Evolutionary conservation across 2,113 vertebrate species (phyloP).

Genomic region (Sialia sialis): DNA sequence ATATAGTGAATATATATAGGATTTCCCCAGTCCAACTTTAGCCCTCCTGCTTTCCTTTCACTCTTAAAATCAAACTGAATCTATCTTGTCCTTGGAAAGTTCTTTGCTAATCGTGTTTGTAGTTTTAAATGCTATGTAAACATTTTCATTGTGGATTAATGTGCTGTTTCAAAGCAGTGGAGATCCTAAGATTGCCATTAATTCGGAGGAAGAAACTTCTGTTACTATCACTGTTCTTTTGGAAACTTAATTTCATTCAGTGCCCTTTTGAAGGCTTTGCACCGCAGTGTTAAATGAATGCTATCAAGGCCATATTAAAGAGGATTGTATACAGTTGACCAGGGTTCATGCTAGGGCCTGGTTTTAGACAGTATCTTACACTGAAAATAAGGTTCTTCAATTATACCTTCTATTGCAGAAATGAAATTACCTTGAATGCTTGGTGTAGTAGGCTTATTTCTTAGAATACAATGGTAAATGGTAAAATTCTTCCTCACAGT

Average conservation of each 20-base stretch:
- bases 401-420: conserved; percentile 61
- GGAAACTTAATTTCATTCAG: conserved; percentile 67
- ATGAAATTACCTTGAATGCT: conserved; percentile 70
- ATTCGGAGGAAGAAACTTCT: conserved; percentile 15
- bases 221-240: conserved; percentile 3
- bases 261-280: conserved; percentile 31
- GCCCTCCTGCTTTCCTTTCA: background rate
- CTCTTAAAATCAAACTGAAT: background rate
- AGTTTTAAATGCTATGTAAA: conserved; percentile 50
- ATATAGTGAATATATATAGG: too few relatives aligned
- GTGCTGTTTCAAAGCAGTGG: conserved; percentile 39
- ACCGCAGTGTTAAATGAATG: conserved; percentile 40
- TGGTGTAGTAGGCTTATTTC: conserved; percentile 48
- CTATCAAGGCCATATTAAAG: conserved; percentile 66
- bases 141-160: conserved; percentile 48
- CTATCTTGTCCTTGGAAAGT: conserved; percentile 33
- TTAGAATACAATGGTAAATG: conserved; percentile 52
- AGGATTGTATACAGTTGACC: conserved; percentile 62
- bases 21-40: background rate
- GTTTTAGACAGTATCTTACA: conserved; percentile 63
- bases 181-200: conserved; percentile 62
- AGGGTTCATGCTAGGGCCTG: conserved; percentile 48
- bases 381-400: conserved; percentile 63
- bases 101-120: conserved; percentile 37
- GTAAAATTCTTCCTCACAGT: conserved; percentile 33